phyloP scores from a whole-genome alignment of 2,113 vertebrate genomes.

The Notothenia rossii region DNA sequence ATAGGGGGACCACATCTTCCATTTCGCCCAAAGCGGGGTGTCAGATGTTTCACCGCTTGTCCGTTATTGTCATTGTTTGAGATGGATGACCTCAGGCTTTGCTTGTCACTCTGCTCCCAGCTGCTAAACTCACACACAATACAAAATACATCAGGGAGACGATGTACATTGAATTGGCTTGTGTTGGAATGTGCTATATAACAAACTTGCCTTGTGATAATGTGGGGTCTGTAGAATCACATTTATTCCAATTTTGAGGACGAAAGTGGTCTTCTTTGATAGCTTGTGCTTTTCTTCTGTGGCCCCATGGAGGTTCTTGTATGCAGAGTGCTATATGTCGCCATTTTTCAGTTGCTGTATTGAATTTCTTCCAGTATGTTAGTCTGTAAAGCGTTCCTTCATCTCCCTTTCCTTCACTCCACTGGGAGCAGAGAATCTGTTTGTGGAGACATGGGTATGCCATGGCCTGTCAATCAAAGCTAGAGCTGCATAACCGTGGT shows the following conservation, averaged over 20 bases:
- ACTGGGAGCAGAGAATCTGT: not conserved
- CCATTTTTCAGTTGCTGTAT: not conserved
- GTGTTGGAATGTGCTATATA: too few relatives aligned
- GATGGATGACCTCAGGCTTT: slow-evolving; percentile 34
- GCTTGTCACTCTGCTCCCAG: slow-evolving; percentile 8
- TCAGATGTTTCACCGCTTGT: slow-evolving; percentile 21
- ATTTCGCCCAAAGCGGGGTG: not conserved
- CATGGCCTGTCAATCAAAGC: slow-evolving; percentile 38
- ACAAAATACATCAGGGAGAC: not conserved
- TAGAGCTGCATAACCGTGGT: not conserved
- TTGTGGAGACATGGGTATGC: slow-evolving; percentile 1
- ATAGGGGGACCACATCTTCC: not conserved
- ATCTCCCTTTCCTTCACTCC: not conserved
- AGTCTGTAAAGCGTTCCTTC: not conserved
- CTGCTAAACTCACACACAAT: not conserved
- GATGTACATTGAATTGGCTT: not conserved
- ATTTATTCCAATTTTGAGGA: not conserved
- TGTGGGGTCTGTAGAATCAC: not conserved
- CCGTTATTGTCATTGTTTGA: slow-evolving; percentile 17
- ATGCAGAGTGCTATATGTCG: too few relatives aligned
- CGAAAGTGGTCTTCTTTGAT: not conserved
- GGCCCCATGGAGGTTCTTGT: not conserved
- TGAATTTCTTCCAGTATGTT: not conserved
- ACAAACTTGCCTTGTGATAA: too few relatives aligned
- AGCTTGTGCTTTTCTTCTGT: not conserved